These are phyloP conservation scores for Cacatua alba DNA, from an alignment of 2,113 vertebrate genomes.

Conservation along the genomic window DNA sequence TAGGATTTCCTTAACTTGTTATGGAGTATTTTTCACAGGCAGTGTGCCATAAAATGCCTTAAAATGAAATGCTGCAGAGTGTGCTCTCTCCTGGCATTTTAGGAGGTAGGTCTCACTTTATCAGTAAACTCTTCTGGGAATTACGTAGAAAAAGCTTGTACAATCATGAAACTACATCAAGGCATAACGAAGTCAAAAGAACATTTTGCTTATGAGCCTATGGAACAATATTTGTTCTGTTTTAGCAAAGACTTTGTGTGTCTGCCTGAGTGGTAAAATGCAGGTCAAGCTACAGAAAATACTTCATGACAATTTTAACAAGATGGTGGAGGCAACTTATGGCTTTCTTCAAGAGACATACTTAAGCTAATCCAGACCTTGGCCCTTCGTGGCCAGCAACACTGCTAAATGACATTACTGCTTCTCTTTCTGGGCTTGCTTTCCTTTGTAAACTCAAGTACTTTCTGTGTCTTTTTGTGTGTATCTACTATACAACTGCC, in stretches of 20 bases:
- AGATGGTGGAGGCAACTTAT: not conserved
- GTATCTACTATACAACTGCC: not conserved
- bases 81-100: not conserved
- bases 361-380: not conserved
- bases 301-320: not conserved
- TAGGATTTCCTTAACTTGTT: not conserved
- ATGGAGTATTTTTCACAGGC: not conserved
- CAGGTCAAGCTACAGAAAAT: not conserved
- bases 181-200: not conserved
- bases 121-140: not conserved
- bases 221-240: not conserved
- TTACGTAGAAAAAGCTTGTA: not conserved
- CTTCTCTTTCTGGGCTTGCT: not conserved
- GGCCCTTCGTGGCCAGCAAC: not conserved
- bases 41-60: not conserved
- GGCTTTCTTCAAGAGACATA: not conserved
- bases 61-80: not conserved
- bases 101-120: not conserved
- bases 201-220: not conserved
- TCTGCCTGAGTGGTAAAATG: not conserved
- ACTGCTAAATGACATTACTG: not conserved
- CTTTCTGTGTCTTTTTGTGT: not conserved
- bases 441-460: not conserved
- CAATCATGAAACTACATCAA: not conserved
- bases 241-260: not conserved